Conservation (phyloP, 2,113 vertebrate genomes). For the Crotalus helleri region DNA sequence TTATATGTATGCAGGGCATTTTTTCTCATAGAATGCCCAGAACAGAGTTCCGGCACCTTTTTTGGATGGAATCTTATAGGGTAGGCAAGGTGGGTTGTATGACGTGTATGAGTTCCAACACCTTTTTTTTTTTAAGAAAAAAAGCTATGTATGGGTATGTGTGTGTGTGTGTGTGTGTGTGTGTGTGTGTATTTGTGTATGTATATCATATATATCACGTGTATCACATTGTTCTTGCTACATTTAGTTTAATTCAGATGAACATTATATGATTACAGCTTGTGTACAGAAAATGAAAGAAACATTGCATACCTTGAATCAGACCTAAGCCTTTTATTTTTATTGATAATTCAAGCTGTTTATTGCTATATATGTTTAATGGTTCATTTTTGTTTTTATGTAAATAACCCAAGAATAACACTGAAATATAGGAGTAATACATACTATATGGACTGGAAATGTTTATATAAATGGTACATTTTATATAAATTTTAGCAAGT, state of each 20-base stretch:
- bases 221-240: not conserved
- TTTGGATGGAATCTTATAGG: too few relatives aligned
- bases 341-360: not conserved
- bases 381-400: not conserved
- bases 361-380: not conserved
- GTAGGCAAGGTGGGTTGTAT: too few relatives aligned
- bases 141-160: too few relatives aligned
- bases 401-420: not conserved
- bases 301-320: not conserved
- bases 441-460: not conserved
- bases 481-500: not conserved
- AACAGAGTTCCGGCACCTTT: too few relatives aligned
- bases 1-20: too few relatives aligned
- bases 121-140: too few relatives aligned
- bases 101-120: too few relatives aligned
- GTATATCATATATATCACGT: too few relatives aligned
- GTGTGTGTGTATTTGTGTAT: too few relatives aligned
- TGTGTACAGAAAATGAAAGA: not conserved
- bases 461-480: constrained; percentile 11
- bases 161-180: too few relatives aligned
- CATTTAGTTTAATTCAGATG: not conserved
- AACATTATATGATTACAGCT: not conserved
- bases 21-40: too few relatives aligned
- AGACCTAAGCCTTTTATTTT: not conserved
- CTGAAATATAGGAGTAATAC: not conserved